Base-by-base conservation (phyloP, 2,888 invertebrate species). In the Calameuta idolon region DNA sequence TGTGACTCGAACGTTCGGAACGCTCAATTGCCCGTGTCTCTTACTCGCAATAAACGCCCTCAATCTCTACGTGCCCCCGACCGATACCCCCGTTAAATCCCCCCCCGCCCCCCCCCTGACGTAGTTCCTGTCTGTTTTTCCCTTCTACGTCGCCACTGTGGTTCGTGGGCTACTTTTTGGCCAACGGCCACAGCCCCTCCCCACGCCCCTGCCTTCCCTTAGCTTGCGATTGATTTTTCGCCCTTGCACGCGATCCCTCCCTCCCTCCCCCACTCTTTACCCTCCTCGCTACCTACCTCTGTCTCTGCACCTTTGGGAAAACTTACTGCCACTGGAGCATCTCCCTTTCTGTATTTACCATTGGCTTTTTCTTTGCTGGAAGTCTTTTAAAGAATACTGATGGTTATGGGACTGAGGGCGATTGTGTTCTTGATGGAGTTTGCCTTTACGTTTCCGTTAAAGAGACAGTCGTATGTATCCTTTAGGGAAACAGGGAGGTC, bases 1-100 rank as follows among this genome's bases (percentile, higher is more conserved):
- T 78, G 34, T 35, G 31, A 35, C 34, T 40, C 75, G 33, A 12
- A 30, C 34, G 15, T 55, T 75, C 40, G 35, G 35, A 68, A 35
- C 55, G 55, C 68, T 78, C 69, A 76, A 79, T 76, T 80, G 76
- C 71, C 74, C 15, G 76, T 79, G 69, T 79, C 40, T 77, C 37
- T 40, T 34, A 76, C 31, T 76, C 31, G 35, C 55, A 55, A 55
- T 55, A 55, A 55, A 55, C 55, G 55, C 55, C 55, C 55, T 55
- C 55, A 23, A 55, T 55, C 55, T 55, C 55, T 55, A 23, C 55
- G 23, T 23, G 23, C 23, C 23, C 23, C 55, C 55, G 9, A 1
- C 55, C 23, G 35, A 12, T 12, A 12, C 4, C 12, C 12, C 55
- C 9, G 5, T 55, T 55, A 9, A 55, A 23, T 35, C 40, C 40